Evolutionary conservation across 2,113 vertebrate genomes (phyloP).

Genomic region (Heteronetta atricapilla): DNA sequence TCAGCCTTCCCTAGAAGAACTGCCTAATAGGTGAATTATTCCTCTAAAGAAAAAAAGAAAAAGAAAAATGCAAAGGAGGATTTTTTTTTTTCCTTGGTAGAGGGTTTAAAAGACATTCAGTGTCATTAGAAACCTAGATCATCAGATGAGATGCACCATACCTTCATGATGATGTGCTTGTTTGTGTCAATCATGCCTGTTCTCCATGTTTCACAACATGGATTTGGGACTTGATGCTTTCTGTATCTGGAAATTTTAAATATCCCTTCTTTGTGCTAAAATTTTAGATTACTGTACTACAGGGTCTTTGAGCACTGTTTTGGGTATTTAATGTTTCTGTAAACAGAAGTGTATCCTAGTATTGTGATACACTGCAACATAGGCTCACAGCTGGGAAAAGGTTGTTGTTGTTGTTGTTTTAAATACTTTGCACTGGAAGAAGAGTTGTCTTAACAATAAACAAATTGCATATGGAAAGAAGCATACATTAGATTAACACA

Average conservation of each 20-base stretch:
- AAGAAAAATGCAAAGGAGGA: neutral
- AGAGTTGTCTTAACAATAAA: neutral
- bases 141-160: neutral
- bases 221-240: neutral
- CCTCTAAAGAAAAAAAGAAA: neutral
- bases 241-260: neutral
- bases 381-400: neutral
- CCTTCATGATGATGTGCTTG: neutral
- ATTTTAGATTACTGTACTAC: neutral
- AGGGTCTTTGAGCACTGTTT: neutral
- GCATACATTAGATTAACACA: conserved; percentile 6
- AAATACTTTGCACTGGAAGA: neutral
- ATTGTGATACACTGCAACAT: neutral
- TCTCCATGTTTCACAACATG: neutral
- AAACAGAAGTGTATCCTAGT: neutral
- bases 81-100: neutral
- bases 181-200: neutral
- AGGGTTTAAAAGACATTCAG: neutral
- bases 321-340: neutral
- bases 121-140: neutral
- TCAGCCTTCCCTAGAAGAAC: neutral
- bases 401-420: no score
- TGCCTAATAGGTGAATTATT: neutral
- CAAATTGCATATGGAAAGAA: neutral
- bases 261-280: neutral